Evolutionary conservation across 1,140 invertebrate genomes (phyloP), one percentile per base, ranked within the genome.

Genomic region (Drosophila baimaii): DNA sequence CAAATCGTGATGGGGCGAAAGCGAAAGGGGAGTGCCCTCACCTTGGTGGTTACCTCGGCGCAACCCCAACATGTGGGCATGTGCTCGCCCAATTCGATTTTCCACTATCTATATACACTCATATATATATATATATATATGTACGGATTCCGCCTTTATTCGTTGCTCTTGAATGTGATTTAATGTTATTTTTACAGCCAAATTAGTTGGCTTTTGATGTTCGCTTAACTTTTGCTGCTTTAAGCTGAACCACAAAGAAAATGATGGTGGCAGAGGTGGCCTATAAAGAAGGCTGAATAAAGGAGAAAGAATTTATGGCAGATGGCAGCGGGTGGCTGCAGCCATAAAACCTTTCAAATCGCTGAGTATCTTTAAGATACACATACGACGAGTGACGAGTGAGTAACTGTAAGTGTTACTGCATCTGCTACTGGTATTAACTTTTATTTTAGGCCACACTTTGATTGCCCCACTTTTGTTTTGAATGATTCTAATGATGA

Each of bases 131-230:
- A 49, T 49, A n/a, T n/a, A n/a, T n/a, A 29, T 21, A n/a, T 19
- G 9, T 41, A 37, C 17, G 29, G 13, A 47, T 29, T 41, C 31
- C 37, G 41, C 21, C 46, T 59, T 70, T 82, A 66, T 77, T 84
- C 70, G 68, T 70, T 76, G 58, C 59, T 49, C 56, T 66, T 65
- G 66, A 77, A 72, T 88, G 83, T 89, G 84, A 88, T 89, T 88
- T 88, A 88, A 88, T 88, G 77, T 88, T 88, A 89, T 88, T 88
- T 88, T 89, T 88, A 88, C 84, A 88, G 84, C 77, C 84, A 88
- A 88, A 88, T 88, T 88, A 88, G 84, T 88, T 88, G 84, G 77
- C 84, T 88, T 88, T 88, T 88, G 84, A 88, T 88, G 84, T 88
- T 68, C 80, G 64, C 66, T 88, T 78, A 84, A 81, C 84, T 80